Evolutionary conservation across 1,140 invertebrate genomes (phyloP).

Genomic region (Aphaenogaster floridana): DNA sequence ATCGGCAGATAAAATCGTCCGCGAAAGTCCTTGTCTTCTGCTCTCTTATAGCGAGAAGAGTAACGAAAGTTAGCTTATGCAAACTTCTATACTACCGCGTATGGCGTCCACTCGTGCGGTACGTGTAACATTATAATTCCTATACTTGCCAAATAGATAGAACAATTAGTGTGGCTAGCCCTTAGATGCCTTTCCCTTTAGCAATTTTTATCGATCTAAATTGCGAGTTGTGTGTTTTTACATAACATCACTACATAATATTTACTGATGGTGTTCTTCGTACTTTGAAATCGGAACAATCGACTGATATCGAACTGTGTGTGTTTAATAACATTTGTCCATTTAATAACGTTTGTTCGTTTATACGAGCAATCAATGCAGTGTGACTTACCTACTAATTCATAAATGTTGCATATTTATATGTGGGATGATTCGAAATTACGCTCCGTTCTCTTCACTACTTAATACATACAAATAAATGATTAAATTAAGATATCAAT

Average conservation of each 20-base stretch:
- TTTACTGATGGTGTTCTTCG: conserved; percentile 38
- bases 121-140: conserved; percentile 72
- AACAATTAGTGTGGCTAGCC: conserved; percentile 71
- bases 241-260: conserved; percentile 61
- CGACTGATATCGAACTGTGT: conserved; percentile 34
- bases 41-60: conserved; percentile 43
- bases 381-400: conserved; percentile 58
- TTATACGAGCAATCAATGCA: conserved; percentile 21
- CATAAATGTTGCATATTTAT: conserved; percentile 38
- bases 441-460: neutral
- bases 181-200: conserved; percentile 54
- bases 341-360: conserved; percentile 22
- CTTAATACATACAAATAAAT: neutral
- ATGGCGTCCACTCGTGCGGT: conserved; percentile 10
- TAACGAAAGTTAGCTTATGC: conserved; percentile 25
- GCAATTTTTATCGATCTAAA: conserved; percentile 46
- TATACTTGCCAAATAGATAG: conserved; percentile 80
- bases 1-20: conserved; percentile 1
- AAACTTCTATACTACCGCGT: conserved; percentile 33
- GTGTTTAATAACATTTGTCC: conserved; percentile 30
- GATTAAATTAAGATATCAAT: conserved; percentile 10
- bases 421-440: conserved; percentile 6
- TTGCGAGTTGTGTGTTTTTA: conserved; percentile 18
- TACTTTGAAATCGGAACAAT: conserved; percentile 25
- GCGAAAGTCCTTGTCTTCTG: neutral